Evolutionary conservation across 1,140 invertebrate genomes (phyloP).

Genomic region (Drosophila sp.): DNA sequence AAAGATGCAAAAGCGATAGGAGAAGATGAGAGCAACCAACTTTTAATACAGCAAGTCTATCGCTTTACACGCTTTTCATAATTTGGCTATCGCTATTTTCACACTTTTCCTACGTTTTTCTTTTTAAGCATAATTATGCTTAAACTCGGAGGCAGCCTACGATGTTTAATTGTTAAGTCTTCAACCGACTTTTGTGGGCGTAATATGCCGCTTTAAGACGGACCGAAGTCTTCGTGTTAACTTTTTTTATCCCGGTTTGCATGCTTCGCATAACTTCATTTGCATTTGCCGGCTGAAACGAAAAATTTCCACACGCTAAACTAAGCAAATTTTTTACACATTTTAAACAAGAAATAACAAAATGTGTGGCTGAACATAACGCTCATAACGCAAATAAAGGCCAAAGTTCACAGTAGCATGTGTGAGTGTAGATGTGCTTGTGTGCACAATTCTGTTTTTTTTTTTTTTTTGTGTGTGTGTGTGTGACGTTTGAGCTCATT

Average conservation of each 20-base stretch:
- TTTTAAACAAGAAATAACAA: constrained; percentile 51
- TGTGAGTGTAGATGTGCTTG: constrained; percentile 1
- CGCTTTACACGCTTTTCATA: constrained; percentile 36
- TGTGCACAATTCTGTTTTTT: not conserved
- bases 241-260: constrained; percentile 14
- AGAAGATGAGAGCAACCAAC: constrained; percentile 5
- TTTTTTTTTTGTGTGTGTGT: too few species aligned
- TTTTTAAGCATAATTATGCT: constrained; percentile 73
- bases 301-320: constrained; percentile 37
- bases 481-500: constrained; percentile 68
- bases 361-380: constrained; percentile 38
- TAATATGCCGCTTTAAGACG: constrained; percentile 35
- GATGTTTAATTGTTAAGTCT: constrained; percentile 74
- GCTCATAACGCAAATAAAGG: constrained; percentile 48
- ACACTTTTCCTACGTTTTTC: constrained; percentile 31
- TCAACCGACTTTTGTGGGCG: constrained; percentile 24
- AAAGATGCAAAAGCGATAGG: not conserved
- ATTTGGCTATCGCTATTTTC: constrained; percentile 22
- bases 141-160: constrained; percentile 71
- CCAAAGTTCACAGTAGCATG: constrained; percentile 45
- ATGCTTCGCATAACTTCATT: constrained; percentile 38
- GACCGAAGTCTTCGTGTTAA: constrained; percentile 18
- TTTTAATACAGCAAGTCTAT: constrained; percentile 25
- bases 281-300: constrained; percentile 35
- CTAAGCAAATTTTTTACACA: constrained; percentile 60